These are phyloP conservation scores for Episyrphus balteatus DNA, from an alignment of 1,140 invertebrate species.

Conservation along the genomic window DNA sequence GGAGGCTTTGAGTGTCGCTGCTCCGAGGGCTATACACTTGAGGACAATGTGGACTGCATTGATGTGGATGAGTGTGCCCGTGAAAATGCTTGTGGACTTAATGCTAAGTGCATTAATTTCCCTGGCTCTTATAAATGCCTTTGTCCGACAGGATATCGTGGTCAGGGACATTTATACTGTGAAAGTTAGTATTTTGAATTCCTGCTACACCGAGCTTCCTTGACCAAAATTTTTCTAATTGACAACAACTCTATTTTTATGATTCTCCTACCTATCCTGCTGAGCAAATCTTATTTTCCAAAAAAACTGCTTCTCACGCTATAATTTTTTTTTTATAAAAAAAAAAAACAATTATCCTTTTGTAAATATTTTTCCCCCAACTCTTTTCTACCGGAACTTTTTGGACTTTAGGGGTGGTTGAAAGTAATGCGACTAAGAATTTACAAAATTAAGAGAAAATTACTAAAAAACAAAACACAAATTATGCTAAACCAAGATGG, in stretches of 20 bases:
- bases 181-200: slow-evolving; percentile 62
- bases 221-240: no score
- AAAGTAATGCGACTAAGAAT: background rate
- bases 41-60: slow-evolving; percentile 39
- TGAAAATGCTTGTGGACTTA: slow-evolving; percentile 67
- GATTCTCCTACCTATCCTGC: no score
- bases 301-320: no score
- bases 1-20: slow-evolving; percentile 66
- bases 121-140: slow-evolving; percentile 87
- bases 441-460: background rate
- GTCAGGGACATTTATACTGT: slow-evolving; percentile 75
- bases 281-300: no score
- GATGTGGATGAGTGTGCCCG: slow-evolving; percentile 65
- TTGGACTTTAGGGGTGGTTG: background rate
- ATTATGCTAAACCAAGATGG: no score
- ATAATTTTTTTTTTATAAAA: background rate
- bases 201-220: no score
- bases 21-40: slow-evolving; percentile 48
- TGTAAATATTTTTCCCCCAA: background rate
- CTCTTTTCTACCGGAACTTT: background rate
- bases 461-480: no score
- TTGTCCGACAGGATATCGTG: slow-evolving; percentile 74
- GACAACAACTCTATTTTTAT: background rate
- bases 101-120: slow-evolving; percentile 84
- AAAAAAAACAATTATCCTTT: background rate